Percentiles rank a stretch among this genome's conserved stretches.
These are phyloP conservation scores for Electrona antarctica DNA, from an alignment of 2,113 vertebrate genomes.

Conservation along the genomic window DNA sequence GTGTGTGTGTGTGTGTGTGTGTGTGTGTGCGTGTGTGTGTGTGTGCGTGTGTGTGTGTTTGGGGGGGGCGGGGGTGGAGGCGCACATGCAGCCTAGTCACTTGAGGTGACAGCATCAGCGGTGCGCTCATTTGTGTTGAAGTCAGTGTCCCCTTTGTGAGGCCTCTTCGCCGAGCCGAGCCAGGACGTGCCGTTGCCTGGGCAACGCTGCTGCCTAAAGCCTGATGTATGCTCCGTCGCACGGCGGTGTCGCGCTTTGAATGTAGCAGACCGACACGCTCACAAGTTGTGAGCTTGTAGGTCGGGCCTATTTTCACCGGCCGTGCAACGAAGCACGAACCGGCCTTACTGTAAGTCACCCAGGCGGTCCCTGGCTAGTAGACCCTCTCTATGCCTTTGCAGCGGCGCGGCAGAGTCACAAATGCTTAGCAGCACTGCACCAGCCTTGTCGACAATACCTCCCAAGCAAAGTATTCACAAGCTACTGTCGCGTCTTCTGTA, in stretches of 20 bases:
- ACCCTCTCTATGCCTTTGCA: conserved; percentile 53
- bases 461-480: no score
- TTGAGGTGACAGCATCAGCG: neutral
- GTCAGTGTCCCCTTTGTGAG: conserved; percentile 59
- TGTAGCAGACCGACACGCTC: no score
- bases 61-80: no score
- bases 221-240: no score
- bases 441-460: conserved; percentile 41
- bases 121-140: conserved; percentile 51
- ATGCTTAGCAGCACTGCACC: conserved; percentile 57
- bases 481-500: neutral
- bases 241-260: no score
- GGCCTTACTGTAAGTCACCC: conserved; percentile 55
- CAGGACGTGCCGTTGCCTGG: conserved; percentile 77
- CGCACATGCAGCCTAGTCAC: no score
- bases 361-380: conserved; percentile 57
- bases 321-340: no score
- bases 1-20: neutral
- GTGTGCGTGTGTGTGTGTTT: neutral
- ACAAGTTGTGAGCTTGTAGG: no score
- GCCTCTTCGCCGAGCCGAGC: conserved; percentile 63
- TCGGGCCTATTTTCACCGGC: no score
- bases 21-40: conserved; percentile 1
- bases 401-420: conserved; percentile 49
- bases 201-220: conserved; percentile 69